Evolutionary conservation across 1,140 invertebrate genomes (phyloP).

Genomic region (Thaumatotibia leucotreta): DNA sequence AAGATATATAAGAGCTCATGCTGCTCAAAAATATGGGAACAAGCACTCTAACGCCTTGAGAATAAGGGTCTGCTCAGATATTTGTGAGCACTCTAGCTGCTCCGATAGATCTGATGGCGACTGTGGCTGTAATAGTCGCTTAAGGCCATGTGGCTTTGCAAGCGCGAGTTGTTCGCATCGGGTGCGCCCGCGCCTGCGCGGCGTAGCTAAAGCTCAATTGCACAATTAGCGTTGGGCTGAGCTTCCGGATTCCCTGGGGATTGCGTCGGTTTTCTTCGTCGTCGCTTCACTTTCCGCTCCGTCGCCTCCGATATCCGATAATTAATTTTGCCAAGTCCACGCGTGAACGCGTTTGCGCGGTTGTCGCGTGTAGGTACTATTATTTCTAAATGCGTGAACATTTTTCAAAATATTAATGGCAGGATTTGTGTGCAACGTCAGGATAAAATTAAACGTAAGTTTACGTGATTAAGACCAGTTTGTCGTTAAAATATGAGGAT

Average conservation of each 20-base stretch:
- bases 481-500: no score
- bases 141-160: neutral
- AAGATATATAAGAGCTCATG: no score
- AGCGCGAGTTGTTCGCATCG: neutral
- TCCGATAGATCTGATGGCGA: no score
- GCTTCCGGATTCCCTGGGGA: constrained; percentile 61
- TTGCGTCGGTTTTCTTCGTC: constrained; percentile 22
- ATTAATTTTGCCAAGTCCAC: neutral
- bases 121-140: neutral
- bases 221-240: constrained; percentile 48
- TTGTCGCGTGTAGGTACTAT: neutral
- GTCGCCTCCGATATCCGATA: neutral
- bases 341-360: neutral
- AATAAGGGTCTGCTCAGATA: no score
- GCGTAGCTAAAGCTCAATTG: constrained; percentile 52
- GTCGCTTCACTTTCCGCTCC: constrained; percentile 3
- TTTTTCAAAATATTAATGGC: neutral
- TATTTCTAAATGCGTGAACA: neutral
- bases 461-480: no score
- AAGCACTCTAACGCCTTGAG: no score
- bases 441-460: no score
- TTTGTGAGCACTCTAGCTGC: no score
- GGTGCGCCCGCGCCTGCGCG: constrained; percentile 17
- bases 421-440: no score
- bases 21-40: no score